These are phyloP conservation scores for Egretta garzetta DNA, from an alignment of 2,113 vertebrate genomes.

Conservation along the genomic window DNA sequence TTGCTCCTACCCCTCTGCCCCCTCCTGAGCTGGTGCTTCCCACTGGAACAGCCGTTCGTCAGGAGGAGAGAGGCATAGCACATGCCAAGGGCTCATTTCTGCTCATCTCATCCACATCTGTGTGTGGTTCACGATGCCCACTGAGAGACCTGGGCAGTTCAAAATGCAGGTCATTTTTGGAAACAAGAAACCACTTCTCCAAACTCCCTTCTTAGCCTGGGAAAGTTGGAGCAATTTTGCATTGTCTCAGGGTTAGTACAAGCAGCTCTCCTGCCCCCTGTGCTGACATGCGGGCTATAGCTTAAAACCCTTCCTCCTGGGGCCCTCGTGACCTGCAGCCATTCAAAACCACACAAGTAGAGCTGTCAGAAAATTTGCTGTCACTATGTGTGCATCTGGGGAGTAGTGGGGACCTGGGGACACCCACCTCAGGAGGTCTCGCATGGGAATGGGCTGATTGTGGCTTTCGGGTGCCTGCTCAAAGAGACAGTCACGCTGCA, in stretches of 20 bases:
- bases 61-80: background rate
- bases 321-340: background rate
- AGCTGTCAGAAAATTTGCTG: background rate
- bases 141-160: background rate
- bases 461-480: background rate
- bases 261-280: background rate
- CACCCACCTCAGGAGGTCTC: background rate
- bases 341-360: background rate
- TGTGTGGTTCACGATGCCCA: background rate
- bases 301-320: background rate
- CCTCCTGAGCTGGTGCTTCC: background rate
- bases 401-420: background rate
- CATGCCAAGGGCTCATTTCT: background rate
- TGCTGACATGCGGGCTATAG: background rate
- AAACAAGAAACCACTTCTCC: background rate
- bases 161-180: background rate
- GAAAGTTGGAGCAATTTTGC: background rate
- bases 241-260: background rate
- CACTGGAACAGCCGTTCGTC: accelerated
- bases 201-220: background rate
- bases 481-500: background rate
- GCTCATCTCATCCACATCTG: background rate
- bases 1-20: background rate
- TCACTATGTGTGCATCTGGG: background rate
- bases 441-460: background rate